Base-by-base conservation (phyloP, 2,797 vertebrate genomes). In the Semotilus atromaculatus region DNA sequence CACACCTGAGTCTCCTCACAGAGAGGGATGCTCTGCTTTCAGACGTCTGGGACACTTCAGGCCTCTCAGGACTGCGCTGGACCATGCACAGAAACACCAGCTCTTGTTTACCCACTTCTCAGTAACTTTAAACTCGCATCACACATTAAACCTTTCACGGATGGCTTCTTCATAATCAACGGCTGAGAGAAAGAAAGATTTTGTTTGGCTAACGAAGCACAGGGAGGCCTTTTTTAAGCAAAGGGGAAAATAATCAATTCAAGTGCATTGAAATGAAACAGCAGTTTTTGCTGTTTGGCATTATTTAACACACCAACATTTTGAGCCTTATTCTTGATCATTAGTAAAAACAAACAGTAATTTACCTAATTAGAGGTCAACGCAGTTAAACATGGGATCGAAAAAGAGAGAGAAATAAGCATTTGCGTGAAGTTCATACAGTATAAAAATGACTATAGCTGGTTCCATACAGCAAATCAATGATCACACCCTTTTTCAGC, bases 301-400 rank as follows among this genome's bases (percentile, higher is more conserved):
- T 85, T 1, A 34, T 29, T 71, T 48, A 53, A 84, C 55, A 80
- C 34, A 29, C 19, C n/a, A 48, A 58, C 18, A 74, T 81, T 53
- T 23, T 71, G 23, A 81, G 66, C 67, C 70, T 84, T 72, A 73
- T 83, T 71, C 55, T 86, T 86, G 75, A 82, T 81, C 83, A 79
- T 85, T 86, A 80, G 86, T 87, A 88, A 90, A 90, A 90, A 84
- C 88, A 91, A 92, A 93, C 83, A 84, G 83, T 81, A 88, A 88
- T 90, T 88, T 92, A 93, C 91, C 90, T 93, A 90, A 89, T 80
- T 89, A 90, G 85, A 85, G 85, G 88, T 90, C 83, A 91, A 88
- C 75, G 89, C 84, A 87, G 94, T 92, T 85, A 91, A 91, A 87
- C 88, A 86, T 38, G 21, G 14, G 16, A 80, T 26, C 40, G 60